Conservation (phyloP, 2,113 vertebrate genomes). For the Tupaia chinensis region DNA sequence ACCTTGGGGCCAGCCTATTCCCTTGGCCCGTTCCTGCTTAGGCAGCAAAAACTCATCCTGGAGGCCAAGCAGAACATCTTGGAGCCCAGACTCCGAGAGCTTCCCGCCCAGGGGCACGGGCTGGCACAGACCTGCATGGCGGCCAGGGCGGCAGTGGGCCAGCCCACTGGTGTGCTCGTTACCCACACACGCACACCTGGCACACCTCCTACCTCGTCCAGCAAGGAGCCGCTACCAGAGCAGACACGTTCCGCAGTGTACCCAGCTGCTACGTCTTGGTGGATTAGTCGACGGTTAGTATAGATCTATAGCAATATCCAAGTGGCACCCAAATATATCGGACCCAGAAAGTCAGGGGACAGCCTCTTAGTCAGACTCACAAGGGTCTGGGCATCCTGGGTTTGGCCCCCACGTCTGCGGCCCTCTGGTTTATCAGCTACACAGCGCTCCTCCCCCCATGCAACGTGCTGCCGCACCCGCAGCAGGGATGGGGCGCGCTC, state of each 20-base stretch:
- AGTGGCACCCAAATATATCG: neutral
- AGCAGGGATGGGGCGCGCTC: neutral
- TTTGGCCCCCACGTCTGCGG: neutral
- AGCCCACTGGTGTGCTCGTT: accelerated
- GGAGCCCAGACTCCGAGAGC: neutral
- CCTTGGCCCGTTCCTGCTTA: neutral
- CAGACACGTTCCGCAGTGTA: too few relatives aligned
- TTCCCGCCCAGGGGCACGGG: neutral
- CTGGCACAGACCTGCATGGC: too few relatives aligned
- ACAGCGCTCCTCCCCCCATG: neutral
- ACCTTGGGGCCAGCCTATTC: accelerated
- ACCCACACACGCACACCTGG: accelerated
- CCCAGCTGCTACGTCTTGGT: accelerated
- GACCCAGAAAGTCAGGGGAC: neutral
- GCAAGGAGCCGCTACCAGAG: too few relatives aligned
- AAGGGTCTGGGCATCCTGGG: too few relatives aligned
- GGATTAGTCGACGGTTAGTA: neutral
- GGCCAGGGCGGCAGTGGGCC: neutral
- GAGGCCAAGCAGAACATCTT: neutral
- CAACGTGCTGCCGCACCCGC: neutral
- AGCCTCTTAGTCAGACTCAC: too few relatives aligned
- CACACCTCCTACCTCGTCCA: neutral
- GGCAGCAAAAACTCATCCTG: neutral
- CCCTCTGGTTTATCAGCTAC: too few relatives aligned
- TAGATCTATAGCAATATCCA: too few relatives aligned